These are phyloP conservation scores for Caligus rogercresseyi DNA, from an alignment of 1,140 invertebrate species.

Conservation along the genomic window DNA sequence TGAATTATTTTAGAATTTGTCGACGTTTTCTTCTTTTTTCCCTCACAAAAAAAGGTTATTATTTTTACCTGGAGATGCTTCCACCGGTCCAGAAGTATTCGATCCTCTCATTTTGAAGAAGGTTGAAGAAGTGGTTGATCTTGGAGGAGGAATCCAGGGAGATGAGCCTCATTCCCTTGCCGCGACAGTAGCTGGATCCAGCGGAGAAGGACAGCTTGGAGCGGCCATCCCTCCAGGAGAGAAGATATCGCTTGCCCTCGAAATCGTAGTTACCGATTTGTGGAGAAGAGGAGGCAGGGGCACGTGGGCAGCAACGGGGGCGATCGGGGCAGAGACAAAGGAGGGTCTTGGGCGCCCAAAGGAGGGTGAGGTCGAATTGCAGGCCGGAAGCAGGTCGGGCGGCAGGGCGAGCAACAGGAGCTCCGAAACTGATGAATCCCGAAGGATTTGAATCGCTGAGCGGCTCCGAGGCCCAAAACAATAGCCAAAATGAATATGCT, in stretches of 20 bases:
- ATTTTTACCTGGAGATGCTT: neutral
- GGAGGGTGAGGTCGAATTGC: neutral
- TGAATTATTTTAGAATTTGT: too few species aligned
- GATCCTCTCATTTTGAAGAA: neutral
- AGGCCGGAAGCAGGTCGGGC: neutral
- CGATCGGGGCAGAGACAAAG: neutral
- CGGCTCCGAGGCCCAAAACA: neutral
- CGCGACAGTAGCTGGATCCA: neutral
- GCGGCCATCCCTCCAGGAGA: constrained; percentile 5
- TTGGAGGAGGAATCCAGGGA: constrained; percentile 10
- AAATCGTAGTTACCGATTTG: constrained; percentile 1
- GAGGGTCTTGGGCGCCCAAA: neutral
- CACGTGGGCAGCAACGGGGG: neutral
- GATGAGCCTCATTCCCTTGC: constrained; percentile 3
- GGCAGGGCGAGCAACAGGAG: neutral
- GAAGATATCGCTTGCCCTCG: neutral
- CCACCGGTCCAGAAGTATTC: constrained; percentile 9
- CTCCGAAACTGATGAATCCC: neutral
- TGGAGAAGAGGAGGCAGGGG: neutral
- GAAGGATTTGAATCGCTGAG: neutral
- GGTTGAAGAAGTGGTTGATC: neutral
- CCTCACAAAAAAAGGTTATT: too few species aligned
- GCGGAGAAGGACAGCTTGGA: neutral
- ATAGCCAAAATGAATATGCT: neutral
- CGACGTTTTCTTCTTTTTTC: too few species aligned